Base-by-base conservation (phyloP, 2,888 invertebrate species). In the Ennomos fuscantarius region DNA sequence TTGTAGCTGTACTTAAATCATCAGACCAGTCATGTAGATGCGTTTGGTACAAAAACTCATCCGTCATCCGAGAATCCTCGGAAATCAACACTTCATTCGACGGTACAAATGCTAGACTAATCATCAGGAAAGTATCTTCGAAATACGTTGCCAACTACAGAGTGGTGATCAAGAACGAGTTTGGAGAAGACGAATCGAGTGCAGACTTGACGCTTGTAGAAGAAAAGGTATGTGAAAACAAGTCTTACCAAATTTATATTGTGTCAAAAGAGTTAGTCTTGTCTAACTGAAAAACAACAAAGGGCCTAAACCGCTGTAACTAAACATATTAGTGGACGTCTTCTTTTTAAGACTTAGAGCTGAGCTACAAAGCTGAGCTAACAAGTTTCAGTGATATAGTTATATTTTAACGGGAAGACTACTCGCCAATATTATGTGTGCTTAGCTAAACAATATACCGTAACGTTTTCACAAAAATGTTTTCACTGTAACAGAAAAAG, bases 101-200 rank as follows among this genome's bases (percentile, higher is more conserved):
- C 79, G 97, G 97, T 15, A 95, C 95, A 47, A 95, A 94, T 37
- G 95, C 97, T 10, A 95, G 95, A 62, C 89, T 99, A 9, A 95
- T 95, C 60, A 96, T 99, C 67, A 95, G 94, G 65, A 94, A 94
- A 73, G 95, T 96, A 42, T 94, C 95, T 51, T 94, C 94, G n/a
- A 96, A 96, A 76, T 95, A 95, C 79, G 93, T 95, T 5, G 97
- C 97, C 40, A 95, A 94, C 47, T 98, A 98, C 86, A 96, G 95
- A 76, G 95, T 98, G 41, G 95, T 97, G 31, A 96, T 99, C 51
- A 95, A 95, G 76, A 99, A 99, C 82, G 97, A 98, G 81, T 95
- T 95, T 72, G 99, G 99, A 47, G 96, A 96, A 80, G 98, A 97
- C 71, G 96, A 97, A 78, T 96, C 97, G 1, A 94, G 95, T 42